Conservation (phyloP, 2,888 invertebrate species). For the Plagodis dolabraria region DNA sequence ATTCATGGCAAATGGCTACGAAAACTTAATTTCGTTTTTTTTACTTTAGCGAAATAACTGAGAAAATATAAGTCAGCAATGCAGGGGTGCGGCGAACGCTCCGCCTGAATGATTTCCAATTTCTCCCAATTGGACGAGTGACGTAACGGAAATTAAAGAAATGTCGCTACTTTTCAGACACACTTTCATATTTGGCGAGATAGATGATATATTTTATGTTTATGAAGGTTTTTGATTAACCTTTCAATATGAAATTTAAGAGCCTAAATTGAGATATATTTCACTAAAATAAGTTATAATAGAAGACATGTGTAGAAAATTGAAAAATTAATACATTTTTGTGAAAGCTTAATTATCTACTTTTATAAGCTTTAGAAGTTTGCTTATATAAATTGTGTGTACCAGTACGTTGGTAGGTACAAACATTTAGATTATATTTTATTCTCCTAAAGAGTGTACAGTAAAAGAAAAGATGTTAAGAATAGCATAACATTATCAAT, state of each 20-base stretch:
- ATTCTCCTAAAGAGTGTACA: no score
- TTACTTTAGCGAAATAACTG: slow-evolving; percentile 38
- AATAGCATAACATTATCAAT: no score
- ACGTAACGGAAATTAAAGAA: slow-evolving; percentile 84
- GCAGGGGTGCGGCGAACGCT: slow-evolving; percentile 58
- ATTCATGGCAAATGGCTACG: slow-evolving; percentile 27
- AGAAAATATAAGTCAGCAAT: slow-evolving; percentile 49
- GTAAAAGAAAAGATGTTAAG: no score
- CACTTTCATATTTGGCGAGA: slow-evolving; percentile 47
- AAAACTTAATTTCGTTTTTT: slow-evolving; percentile 35
- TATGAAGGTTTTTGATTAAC: slow-evolving; percentile 34
- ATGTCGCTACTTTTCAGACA: slow-evolving; percentile 60
- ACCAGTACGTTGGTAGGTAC: no score
- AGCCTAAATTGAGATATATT: background rate
- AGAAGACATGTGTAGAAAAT: no score
- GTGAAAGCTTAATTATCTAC: no score
- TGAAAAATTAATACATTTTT: no score
- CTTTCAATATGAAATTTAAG: background rate
- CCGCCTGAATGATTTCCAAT: slow-evolving; percentile 77
- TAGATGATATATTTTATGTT: slow-evolving; percentile 32
- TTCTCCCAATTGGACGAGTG: slow-evolving; percentile 79
- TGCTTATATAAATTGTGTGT: no score
- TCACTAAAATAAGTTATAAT: no score
- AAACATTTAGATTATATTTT: no score
- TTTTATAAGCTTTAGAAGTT: no score